Conservation (phyloP, 1,140 invertebrate genomes). For the Bombus cullumanus region DNA sequence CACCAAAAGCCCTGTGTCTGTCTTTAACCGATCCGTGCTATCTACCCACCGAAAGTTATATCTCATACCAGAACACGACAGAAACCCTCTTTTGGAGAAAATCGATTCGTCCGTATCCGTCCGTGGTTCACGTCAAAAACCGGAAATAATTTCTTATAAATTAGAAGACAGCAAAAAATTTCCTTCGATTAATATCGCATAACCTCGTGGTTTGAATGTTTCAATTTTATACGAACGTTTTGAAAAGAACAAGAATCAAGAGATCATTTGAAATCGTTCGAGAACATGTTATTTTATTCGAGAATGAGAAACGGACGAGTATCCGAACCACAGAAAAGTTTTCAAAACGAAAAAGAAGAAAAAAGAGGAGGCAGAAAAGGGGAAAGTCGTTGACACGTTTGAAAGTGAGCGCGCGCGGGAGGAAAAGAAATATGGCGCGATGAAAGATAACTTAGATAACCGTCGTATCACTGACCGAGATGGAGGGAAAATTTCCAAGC, state of each 20-base stretch:
- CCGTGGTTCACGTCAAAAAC: slow-evolving; percentile 4
- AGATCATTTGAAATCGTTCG: not conserved
- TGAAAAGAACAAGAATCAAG: not conserved
- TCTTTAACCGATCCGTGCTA: slow-evolving; percentile 71
- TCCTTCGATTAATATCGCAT: not conserved
- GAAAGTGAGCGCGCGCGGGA: slow-evolving; percentile 7
- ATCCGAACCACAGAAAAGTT: slow-evolving; percentile 1
- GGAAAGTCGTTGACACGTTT: slow-evolving; percentile 12
- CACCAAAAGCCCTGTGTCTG: slow-evolving; percentile 73
- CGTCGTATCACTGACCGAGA: not conserved
- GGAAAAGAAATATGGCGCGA: slow-evolving; percentile 9
- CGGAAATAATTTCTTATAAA: slow-evolving; percentile 6
- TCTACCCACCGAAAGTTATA: slow-evolving; percentile 63
- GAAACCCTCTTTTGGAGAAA: slow-evolving; percentile 23
- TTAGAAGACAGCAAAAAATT: not conserved
- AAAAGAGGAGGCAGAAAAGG: slow-evolving; percentile 25
- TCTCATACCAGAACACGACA: slow-evolving; percentile 43
- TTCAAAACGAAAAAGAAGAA: not conserved
- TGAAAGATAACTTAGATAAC: slow-evolving; percentile 2
- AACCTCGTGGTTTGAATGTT: not conserved
- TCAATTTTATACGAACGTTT: not conserved
- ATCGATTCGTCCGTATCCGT: slow-evolving; percentile 16
- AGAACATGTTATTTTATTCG: not conserved
- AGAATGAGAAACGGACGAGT: not conserved
- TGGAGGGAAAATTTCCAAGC: not conserved